Evolutionary conservation across 53 echinoderm and acorn worm species (phyloP).

Genomic region (Holothuria leucospilota): DNA sequence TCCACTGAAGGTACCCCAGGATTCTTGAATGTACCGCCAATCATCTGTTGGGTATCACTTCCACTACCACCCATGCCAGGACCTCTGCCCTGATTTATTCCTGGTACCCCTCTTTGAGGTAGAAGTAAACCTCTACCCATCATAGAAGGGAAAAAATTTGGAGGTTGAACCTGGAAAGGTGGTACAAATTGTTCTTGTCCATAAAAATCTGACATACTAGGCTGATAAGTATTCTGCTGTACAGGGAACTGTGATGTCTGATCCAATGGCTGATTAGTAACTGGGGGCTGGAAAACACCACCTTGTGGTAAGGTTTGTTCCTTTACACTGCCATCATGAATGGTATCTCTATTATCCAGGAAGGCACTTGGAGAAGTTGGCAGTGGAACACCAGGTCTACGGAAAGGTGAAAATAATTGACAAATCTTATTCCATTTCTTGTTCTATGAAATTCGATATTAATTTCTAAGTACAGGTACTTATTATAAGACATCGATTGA

Average conservation of each 20-base stretch:
- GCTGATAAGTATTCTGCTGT: no score
- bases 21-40: no score
- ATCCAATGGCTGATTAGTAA: background rate
- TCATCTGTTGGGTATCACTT: no score
- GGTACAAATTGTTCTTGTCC: background rate
- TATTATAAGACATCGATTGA: no score
- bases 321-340: background rate
- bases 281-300: background rate
- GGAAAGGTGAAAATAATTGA: background rate
- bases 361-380: constrained; percentile 38
- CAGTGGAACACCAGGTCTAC: background rate
- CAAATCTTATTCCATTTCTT: no score
- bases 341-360: constrained; percentile 26
- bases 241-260: no score
- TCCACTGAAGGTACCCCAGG: no score
- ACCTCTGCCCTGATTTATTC: background rate
- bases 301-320: background rate
- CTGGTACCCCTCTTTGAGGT: background rate
- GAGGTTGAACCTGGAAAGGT: background rate
- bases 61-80: constrained; percentile 9
- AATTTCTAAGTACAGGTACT: no score
- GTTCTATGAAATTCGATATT: no score
- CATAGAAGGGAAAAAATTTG: background rate
- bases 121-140: background rate
- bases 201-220: no score